Conservation (phyloP, 2,888 invertebrate species). For the Campoplex nolae region DNA sequence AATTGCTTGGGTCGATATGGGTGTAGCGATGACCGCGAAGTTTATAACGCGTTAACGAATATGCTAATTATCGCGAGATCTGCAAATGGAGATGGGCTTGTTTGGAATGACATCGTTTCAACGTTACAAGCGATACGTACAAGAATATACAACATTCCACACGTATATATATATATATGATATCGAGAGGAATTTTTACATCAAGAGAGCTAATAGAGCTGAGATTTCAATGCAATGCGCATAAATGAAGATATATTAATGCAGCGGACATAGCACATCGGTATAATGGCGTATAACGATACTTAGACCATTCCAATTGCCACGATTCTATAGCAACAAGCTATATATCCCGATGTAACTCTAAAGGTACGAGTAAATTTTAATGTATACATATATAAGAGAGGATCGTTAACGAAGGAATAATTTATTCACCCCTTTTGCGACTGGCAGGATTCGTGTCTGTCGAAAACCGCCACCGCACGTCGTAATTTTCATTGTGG, state of each 20-base stretch:
- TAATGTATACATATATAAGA: conserved; percentile 22
- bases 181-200: conserved; percentile 15
- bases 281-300: conserved; percentile 12
- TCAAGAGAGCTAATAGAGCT: conserved; percentile 21
- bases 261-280: not conserved
- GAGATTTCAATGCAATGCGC: conserved; percentile 55
- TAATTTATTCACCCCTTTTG: conserved; percentile 68
- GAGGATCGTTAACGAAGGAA: conserved; percentile 54
- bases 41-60: conserved; percentile 56
- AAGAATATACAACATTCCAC: conserved; percentile 28
- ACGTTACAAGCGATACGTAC: conserved; percentile 36
- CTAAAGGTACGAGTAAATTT: conserved; percentile 5
- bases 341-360: not conserved
- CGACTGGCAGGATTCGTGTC: conserved; percentile 60
- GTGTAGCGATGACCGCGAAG: conserved; percentile 40
- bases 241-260: conserved; percentile 36
- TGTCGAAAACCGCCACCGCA: conserved; percentile 58
- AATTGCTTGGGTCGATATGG: conserved; percentile 49
- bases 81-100: conserved; percentile 40
- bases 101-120: conserved; percentile 40
- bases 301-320: conserved; percentile 41
- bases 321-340: conserved; percentile 25
- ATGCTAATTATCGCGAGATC: conserved; percentile 64
- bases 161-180: not conserved
- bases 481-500: conserved; percentile 64